Evolutionary conservation across 2,888 invertebrate genomes (phyloP).

Genomic region (Cryptus armator): DNA sequence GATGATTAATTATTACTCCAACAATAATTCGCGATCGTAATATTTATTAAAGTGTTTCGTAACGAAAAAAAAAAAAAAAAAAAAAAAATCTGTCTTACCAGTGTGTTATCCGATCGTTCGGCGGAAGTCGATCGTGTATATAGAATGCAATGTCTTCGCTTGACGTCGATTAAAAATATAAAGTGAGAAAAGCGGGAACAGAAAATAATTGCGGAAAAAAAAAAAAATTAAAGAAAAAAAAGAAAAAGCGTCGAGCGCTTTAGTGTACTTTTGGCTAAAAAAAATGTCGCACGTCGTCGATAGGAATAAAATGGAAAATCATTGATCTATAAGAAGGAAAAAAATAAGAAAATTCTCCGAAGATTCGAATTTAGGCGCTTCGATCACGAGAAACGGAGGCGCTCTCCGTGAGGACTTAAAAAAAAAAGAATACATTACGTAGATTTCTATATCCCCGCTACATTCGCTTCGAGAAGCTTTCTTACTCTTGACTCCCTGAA

Average conservation of each 20-base stretch:
- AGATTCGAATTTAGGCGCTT: neutral
- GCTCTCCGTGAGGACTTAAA: constrained; percentile 7
- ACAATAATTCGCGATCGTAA: constrained; percentile 2
- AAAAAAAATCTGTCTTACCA: constrained; percentile 21
- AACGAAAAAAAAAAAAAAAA: neutral
- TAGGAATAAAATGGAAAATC: neutral
- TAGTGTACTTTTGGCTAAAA: neutral
- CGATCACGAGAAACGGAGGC: neutral
- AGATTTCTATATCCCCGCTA: constrained; percentile 35
- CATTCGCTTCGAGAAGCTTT: constrained; percentile 33
- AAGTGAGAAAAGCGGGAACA: constrained; percentile 12
- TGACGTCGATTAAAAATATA: constrained; percentile 32
- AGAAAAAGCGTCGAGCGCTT: neutral
- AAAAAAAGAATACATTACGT: constrained; percentile 22
- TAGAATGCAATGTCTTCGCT: constrained; percentile 39
- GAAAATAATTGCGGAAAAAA: constrained; percentile 27
- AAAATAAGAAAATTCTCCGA: neutral
- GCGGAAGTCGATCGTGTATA: constrained; percentile 45
- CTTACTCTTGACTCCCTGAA: neutral
- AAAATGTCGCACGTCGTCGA: constrained; percentile 13
- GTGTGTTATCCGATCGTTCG: constrained; percentile 66
- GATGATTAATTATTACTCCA: neutral
- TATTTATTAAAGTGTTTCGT: constrained; percentile 29
- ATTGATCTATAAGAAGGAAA: neutral
- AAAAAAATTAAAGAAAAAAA: constrained; percentile 21